A percentile compares a stretch with the other conserved stretches of the same genome.
phyloP scores from a whole-genome alignment of 2,113 vertebrate genomes.

The Callionymus lyra region DNA sequence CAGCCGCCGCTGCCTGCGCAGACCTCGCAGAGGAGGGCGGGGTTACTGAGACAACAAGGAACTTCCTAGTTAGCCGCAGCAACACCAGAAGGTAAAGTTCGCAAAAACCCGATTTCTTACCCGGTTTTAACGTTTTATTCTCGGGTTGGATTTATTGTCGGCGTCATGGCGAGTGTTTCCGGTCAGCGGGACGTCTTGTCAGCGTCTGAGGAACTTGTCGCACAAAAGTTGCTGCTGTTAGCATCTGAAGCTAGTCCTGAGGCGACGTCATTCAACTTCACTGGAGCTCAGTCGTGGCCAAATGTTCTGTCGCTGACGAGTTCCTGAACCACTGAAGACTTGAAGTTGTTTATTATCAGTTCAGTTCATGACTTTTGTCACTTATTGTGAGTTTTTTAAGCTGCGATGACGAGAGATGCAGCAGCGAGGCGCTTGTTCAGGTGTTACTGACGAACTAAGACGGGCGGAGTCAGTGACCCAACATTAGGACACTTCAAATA shows the following conservation, averaged over 20 bases:
- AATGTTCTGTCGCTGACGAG: background rate
- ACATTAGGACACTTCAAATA: no score
- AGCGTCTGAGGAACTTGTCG: background rate
- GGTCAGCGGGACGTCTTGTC: fast-evolving
- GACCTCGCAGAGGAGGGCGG: constrained; percentile 37
- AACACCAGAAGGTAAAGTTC: constrained; percentile 59
- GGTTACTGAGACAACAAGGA: constrained; percentile 25
- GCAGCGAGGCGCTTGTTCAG: constrained; percentile 26
- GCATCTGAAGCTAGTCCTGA: constrained; percentile 16
- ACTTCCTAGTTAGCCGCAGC: constrained; percentile 66
- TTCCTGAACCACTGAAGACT: fast-evolving
- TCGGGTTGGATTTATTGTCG: background rate
- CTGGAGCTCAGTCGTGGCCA: background rate
- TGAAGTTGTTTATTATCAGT: background rate
- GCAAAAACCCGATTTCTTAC: background rate
- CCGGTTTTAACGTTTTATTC: fast-evolving
- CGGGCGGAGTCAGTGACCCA: constrained; percentile 21
- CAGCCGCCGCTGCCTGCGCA: no score
- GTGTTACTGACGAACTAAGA: background rate
- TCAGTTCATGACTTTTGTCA: background rate
- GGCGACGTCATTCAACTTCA: constrained; percentile 16
- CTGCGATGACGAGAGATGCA: constrained; percentile 4
- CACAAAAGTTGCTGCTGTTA: constrained; percentile 4
- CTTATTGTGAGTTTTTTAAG: background rate
- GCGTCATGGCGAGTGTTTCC: fast-evolving